Percentiles rank a stretch among this genome's conserved stretches.
phyloP scores from a whole-genome alignment of 2,888 invertebrate species.

The Platycnemis pennipes region DNA sequence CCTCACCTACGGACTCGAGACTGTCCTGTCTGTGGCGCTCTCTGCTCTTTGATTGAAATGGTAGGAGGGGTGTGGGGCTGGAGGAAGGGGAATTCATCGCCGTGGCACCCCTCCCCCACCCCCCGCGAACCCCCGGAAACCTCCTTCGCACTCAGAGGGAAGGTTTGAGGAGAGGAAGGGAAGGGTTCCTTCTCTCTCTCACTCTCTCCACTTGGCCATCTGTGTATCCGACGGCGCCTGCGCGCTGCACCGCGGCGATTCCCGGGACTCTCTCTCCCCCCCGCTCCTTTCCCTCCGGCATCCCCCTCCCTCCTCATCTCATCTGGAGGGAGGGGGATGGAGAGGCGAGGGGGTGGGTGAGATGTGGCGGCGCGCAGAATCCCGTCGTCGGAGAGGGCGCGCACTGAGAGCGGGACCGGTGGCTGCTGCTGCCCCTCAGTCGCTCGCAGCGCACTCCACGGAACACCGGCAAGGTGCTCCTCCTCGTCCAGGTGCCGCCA shows the following conservation, averaged over 20 bases:
- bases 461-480: background rate
- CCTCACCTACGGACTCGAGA: background rate
- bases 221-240: background rate
- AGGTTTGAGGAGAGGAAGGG: background rate
- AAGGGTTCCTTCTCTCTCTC: background rate
- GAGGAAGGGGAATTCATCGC: no score
- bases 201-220: background rate
- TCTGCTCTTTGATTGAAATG: background rate
- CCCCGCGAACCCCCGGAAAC: no score
- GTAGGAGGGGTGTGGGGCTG: background rate
- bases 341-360: background rate
- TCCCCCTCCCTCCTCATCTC: background rate
- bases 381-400: background rate
- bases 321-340: background rate
- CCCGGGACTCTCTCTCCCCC: conserved; percentile 36
- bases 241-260: conserved; percentile 47
- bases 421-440: background rate
- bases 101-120: no score
- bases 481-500: background rate
- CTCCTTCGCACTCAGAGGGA: background rate
- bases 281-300: background rate
- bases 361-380: conserved; percentile 1
- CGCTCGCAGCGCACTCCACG: background rate
- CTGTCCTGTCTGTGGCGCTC: background rate
- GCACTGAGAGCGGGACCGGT: background rate